Evolutionary conservation across 2,113 vertebrate species (phyloP).

Genomic region (Mugil cephalus): DNA sequence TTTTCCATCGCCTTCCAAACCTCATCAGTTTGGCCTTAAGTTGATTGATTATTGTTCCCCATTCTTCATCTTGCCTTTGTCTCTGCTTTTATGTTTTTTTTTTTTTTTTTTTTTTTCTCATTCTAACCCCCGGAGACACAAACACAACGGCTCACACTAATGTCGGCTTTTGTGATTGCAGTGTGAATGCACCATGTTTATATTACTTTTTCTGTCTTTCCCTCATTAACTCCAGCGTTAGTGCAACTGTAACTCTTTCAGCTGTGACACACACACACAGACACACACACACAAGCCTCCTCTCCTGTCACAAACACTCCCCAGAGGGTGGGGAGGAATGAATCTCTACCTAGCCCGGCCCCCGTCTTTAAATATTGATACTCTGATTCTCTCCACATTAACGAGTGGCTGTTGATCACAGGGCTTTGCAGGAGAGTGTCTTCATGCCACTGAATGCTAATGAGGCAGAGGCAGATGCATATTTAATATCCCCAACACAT

Average conservation of each 20-base stretch:
- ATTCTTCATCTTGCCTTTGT: background rate
- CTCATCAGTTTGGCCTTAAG: constrained; percentile 23
- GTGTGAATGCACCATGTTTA: constrained; percentile 12
- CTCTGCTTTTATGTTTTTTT: too few relatives aligned
- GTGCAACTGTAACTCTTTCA: constrained; percentile 13
- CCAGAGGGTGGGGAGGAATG: constrained; percentile 26
- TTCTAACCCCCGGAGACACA: constrained; percentile 20
- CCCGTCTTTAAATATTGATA: constrained; percentile 73
- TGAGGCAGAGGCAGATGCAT: constrained; percentile 75
- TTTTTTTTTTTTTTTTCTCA: background rate
- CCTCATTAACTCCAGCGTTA: constrained; percentile 8
- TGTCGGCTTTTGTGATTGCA: constrained; percentile 11
- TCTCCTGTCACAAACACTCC: constrained; percentile 42
- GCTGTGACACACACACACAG: constrained; percentile 4
- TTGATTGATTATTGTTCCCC: background rate
- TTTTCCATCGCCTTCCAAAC: background rate
- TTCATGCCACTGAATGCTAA: constrained; percentile 60
- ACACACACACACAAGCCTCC: background rate
- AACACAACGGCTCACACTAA: constrained; percentile 16
- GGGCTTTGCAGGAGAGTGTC: constrained; percentile 51
- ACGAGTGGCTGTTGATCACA: constrained; percentile 70
- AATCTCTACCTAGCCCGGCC: constrained; percentile 39
- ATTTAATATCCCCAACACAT: constrained; percentile 73
- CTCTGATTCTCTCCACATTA: constrained; percentile 64
- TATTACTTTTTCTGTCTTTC: constrained; percentile 7